These are phyloP conservation scores for Onychomys arenicola DNA, from an alignment of 2,797 vertebrate genomes.

Conservation along the genomic window DNA sequence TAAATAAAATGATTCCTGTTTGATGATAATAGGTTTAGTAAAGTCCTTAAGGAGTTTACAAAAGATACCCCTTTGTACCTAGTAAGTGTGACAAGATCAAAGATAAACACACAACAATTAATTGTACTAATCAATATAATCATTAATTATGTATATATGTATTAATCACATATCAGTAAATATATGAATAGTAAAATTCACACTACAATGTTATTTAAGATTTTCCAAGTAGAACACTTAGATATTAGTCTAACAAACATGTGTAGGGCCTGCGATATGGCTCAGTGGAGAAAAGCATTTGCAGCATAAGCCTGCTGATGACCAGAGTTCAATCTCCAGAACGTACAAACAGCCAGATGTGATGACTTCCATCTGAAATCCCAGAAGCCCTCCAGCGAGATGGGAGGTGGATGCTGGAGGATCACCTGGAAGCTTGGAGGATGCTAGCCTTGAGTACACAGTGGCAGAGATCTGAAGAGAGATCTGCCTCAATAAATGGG, in stretches of 20 bases:
- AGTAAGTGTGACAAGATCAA: neutral
- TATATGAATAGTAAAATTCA: neutral
- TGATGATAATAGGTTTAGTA: neutral
- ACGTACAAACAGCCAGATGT: neutral
- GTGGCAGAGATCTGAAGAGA: neutral
- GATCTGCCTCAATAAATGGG: neutral
- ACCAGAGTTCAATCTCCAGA: neutral
- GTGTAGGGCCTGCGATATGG: neutral
- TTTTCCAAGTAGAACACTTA: neutral
- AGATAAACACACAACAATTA: neutral
- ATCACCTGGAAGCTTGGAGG: neutral
- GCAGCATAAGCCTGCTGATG: neutral
- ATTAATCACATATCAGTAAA: neutral
- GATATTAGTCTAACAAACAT: neutral
- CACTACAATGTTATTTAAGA: neutral
- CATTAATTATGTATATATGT: no score
- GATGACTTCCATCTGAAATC: neutral
- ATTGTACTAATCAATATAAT: neutral
- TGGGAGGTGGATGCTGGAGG: neutral
- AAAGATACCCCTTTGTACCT: neutral
- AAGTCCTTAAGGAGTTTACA: constrained; percentile 1
- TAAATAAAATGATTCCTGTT: neutral
- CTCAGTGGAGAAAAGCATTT: neutral
- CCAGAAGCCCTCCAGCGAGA: neutral
- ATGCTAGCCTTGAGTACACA: neutral